These are phyloP conservation scores for Molorchus minor DNA, from an alignment of 2,888 invertebrate species.

Conservation along the genomic window DNA sequence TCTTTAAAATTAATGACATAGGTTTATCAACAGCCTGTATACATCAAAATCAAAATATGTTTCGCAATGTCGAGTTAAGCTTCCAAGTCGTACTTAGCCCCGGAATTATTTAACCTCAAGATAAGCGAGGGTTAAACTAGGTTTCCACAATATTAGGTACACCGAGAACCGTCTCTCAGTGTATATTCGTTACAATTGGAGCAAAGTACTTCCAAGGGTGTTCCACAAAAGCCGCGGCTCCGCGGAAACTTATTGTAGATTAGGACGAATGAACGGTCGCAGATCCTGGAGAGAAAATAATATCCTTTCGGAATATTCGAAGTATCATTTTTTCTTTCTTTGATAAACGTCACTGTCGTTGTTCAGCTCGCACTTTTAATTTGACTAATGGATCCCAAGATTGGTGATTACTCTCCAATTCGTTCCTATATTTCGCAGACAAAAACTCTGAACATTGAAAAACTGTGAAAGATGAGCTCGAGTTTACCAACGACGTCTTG, in stretches of 20 bases:
- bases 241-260: conserved; percentile 9
- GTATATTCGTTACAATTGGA: too few relatives aligned
- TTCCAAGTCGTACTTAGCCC: too few relatives aligned
- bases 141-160: too few relatives aligned
- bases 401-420: conserved; percentile 41
- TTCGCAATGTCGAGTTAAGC: too few relatives aligned
- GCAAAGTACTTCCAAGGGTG: too few relatives aligned
- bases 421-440: conserved; percentile 30
- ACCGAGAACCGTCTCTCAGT: too few relatives aligned
- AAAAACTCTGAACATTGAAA: conserved; percentile 29
- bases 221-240: neutral
- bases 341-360: conserved; percentile 37
- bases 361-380: conserved; percentile 41
- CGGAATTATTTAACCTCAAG: too few relatives aligned
- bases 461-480: conserved; percentile 27
- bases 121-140: too few relatives aligned
- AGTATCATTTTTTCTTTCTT: conserved; percentile 39
- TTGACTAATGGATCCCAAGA: conserved; percentile 42
- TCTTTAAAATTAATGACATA: too few relatives aligned
- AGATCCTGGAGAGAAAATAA: conserved; percentile 22
- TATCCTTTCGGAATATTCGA: conserved; percentile 34
- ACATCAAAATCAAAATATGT: too few relatives aligned
- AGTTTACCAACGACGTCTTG: conserved; percentile 13
- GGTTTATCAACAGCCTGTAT: too few relatives aligned
- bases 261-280: conserved; percentile 18